Base-by-base conservation (phyloP, 2,113 vertebrate genomes). In the Ceyx melanurus region DNA sequence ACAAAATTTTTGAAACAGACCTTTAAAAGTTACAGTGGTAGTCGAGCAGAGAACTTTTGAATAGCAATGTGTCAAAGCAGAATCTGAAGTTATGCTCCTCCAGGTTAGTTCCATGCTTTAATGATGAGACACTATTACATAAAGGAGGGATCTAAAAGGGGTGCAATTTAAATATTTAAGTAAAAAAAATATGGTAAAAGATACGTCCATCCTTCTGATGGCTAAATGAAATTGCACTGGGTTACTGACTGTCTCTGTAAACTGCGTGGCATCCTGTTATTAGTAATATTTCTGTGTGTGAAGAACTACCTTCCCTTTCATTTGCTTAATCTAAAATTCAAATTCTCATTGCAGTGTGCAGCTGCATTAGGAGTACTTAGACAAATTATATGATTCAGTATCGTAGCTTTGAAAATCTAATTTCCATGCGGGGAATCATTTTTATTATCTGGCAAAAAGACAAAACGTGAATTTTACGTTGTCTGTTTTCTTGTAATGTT, bases 381-480 rank as follows among this genome's bases (percentile, higher is more conserved):
- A 96, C 88, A 96, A 96, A 97, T 97, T 89, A 96, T 95, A 96
- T 95, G 82, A 89, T 96, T 96, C 93, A 83, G 42, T 86, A 13
- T 90, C 67, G 79, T 91, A 86, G 72, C 82, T 96, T 50, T 89
- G 88, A 94, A 92, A 97, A 90, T 91, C 80, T 93, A 67, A 92
- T 96, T 97, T 97, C 61, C 60, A 68, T 84, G 81, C 67, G 61
- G 54, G 51, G 85, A 94, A 94, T 96, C 6, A 84, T 88, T 93
- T 93, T 94, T 93, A 94, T 95, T 82, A 92, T 94, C 84, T 92
- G 90, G 86, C 77, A 91, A 77, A 82, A 92, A 91, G 78, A 71
- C 62, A 91, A 81, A 91, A 83, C 0, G 9, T 77, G 86, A 72
- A 60, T 96, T 83, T 94, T 93, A 90, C 25, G 58, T 15, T 70